Percentiles rank a stretch among this genome's conserved stretches.
Conservation (phyloP, 2,797 vertebrate genomes). For the Basileuterus tristriatus region DNA sequence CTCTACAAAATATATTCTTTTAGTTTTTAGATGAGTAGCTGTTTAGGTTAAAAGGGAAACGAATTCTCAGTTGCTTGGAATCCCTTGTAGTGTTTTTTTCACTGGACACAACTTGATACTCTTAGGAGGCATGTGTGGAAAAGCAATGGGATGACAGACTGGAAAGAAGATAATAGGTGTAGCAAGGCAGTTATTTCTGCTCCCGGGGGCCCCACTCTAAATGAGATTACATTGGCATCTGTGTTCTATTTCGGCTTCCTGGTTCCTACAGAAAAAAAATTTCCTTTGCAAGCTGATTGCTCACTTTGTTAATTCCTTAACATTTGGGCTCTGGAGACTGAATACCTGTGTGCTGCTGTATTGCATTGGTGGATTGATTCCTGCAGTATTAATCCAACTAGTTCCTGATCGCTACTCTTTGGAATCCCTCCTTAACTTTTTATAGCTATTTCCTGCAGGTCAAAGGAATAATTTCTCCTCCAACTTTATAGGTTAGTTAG, state of each 20-base stretch:
- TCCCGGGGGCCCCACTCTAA: neutral
- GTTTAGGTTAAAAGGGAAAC: neutral
- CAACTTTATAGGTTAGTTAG: neutral
- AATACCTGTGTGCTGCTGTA: neutral
- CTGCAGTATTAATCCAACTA: neutral
- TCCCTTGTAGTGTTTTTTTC: neutral
- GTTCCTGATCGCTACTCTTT: neutral
- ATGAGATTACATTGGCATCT: neutral
- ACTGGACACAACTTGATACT: neutral
- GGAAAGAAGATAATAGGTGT: neutral
- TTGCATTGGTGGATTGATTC: neutral
- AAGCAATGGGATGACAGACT: neutral
- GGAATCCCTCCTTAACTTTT: neutral
- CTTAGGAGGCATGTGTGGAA: neutral
- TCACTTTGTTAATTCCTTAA: neutral
- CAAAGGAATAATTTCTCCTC: neutral
- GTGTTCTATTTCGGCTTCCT: neutral
- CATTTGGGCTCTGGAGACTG: neutral
- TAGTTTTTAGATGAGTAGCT: neutral
- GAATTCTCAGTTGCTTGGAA: neutral
- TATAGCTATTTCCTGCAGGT: neutral
- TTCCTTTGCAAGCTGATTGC: neutral
- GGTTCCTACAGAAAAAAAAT: neutral
- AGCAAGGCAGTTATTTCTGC: neutral
- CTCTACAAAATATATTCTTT: neutral